These are phyloP conservation scores for Drosophila anomalipes DNA, from an alignment of 2,888 invertebrate genomes.

Conservation along the genomic window DNA sequence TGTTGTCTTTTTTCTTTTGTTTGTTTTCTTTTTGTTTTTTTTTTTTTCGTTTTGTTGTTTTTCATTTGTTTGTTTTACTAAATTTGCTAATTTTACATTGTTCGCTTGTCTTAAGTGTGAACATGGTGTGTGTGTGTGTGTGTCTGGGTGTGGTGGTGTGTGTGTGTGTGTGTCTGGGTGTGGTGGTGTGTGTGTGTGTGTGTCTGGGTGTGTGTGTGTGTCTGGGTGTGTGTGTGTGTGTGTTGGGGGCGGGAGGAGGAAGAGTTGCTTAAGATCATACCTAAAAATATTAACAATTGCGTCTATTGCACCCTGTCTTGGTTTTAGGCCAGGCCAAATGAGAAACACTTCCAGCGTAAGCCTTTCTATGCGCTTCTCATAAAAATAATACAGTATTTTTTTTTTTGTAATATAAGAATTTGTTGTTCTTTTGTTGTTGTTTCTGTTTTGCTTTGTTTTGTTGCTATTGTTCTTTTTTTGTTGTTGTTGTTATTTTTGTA, in stretches of 20 bases:
- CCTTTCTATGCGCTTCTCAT: slow-evolving; percentile 38
- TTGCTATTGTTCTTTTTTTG: slow-evolving; percentile 9
- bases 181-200: background rate
- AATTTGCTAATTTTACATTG: slow-evolving; percentile 53
- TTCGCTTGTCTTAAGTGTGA: slow-evolving; percentile 46
- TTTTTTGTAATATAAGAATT: slow-evolving; percentile 4
- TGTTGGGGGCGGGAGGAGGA: background rate
- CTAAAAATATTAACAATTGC: slow-evolving; percentile 41
- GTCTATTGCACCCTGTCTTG: slow-evolving; percentile 52
- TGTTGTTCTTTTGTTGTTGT: slow-evolving; percentile 3
- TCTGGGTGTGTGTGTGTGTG: background rate
- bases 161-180: background rate
- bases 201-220: background rate
- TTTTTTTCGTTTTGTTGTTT: background rate
- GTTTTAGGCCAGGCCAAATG: slow-evolving; percentile 34
- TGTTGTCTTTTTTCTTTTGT: slow-evolving; percentile 26
- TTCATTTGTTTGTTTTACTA: slow-evolving; percentile 10
- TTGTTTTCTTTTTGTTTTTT: background rate
- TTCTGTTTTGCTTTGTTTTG: slow-evolving; percentile 16
- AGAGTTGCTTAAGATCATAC: slow-evolving; percentile 13
- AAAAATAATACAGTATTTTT: slow-evolving; percentile 16
- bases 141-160: background rate
- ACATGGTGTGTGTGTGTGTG: background rate
- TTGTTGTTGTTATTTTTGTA: slow-evolving; percentile 38
- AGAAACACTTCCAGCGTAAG: background rate